Conservation (phyloP, 2,888 invertebrate genomes). For the Parascotia fuliginaria region DNA sequence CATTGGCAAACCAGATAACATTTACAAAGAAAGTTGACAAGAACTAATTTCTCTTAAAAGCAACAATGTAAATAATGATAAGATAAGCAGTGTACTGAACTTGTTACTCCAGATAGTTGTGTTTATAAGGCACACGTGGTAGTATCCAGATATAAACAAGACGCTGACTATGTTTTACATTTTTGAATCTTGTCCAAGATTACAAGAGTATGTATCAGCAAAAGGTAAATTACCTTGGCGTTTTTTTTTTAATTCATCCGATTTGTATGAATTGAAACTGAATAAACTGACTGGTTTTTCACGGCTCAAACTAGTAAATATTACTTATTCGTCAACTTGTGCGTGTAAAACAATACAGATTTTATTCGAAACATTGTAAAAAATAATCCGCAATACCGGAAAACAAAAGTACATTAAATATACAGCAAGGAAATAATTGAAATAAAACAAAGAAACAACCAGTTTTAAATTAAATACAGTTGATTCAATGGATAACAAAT, state of each 20-base stretch:
- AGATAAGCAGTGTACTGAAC: constrained; percentile 36
- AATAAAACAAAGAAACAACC: no score
- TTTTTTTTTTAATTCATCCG: background rate
- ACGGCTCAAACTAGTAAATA: no score
- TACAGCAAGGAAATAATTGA: no score
- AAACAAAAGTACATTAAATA: no score
- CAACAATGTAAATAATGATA: constrained; percentile 22
- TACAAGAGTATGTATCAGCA: background rate
- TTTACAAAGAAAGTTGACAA: background rate
- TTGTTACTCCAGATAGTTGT: constrained; percentile 10
- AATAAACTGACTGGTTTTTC: no score
- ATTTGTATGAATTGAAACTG: no score
- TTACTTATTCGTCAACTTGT: no score
- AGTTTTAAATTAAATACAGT: no score
- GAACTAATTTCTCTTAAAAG: constrained; percentile 7
- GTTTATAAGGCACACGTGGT: constrained; percentile 11
- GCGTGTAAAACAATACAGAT: no score
- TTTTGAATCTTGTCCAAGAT: background rate
- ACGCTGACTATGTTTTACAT: background rate
- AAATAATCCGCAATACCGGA: no score
- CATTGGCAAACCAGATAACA: background rate
- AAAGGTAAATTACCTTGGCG: background rate
- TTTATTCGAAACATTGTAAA: no score
- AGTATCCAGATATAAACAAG: background rate
- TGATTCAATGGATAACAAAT: no score